These are phyloP conservation scores for Fregetta grallaria DNA, from an alignment of 2,113 vertebrate species.

Conservation along the genomic window DNA sequence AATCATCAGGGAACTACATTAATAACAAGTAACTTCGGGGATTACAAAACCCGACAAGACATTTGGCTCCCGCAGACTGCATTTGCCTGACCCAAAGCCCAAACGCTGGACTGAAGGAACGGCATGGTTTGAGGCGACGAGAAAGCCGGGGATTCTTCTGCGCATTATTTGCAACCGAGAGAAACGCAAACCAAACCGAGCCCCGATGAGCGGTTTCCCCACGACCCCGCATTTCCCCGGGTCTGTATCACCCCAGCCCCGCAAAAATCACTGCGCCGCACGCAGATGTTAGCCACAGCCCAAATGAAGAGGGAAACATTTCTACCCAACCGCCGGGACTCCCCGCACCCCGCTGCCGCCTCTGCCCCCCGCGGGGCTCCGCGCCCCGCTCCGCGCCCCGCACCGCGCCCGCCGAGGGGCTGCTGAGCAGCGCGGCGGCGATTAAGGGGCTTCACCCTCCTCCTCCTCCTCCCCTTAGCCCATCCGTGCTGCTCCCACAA, in stretches of 20 bases:
- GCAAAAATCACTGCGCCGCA: not conserved
- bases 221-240: not conserved
- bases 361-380: not conserved
- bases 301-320: not conserved
- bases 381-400: not conserved
- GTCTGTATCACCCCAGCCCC: not conserved
- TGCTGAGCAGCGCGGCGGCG: not conserved
- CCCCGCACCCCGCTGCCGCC: not conserved
- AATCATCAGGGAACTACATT: not conserved
- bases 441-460: not conserved
- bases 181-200: not conserved
- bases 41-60: not conserved
- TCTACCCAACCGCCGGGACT: not conserved
- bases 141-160: not conserved
- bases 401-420: not conserved
- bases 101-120: not conserved
- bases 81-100: not conserved
- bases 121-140: rapidly evolving
- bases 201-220: not conserved
- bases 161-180: not conserved
- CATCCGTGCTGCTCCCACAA: not conserved
- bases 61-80: not conserved
- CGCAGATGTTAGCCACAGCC: not conserved
- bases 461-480: not conserved
- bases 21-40: not conserved